Evolutionary conservation across 2,113 vertebrate genomes (phyloP), one percentile per base, ranked within the genome.

Genomic region (Catharus minimus): DNA sequence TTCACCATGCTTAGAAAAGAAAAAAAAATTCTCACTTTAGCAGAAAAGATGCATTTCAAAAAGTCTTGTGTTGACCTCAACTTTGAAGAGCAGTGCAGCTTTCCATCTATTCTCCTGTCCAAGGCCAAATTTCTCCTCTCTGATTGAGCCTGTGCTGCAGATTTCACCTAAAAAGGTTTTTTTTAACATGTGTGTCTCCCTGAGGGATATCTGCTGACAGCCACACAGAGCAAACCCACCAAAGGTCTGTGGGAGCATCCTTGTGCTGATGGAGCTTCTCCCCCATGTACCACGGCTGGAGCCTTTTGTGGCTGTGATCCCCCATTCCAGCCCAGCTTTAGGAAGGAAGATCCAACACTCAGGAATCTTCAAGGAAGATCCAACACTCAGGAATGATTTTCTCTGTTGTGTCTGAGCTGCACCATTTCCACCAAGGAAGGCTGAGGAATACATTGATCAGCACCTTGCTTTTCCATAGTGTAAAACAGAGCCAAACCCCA

Each of bases 201-300:
- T 26, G 49, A 24, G 77, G 86, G 80, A 62, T 68, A 9, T 61
- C 53, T 57, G 76, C 5, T 38, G 86, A 22, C 75, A 61, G 49
- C 58, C 55, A 62, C 78, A 7, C 11, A 21, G 19, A 64, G 11
- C 0, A 16, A 53, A 33, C 65, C 18, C 1, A 0, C 1, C 9
- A 18, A 46, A 64, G 61, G 5, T 61, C 38, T 57, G 65, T 33
- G 71, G 21, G 43, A 62, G 21, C 66, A 20, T 53, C 73, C 82
- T 67, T 0, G 3, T 33, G 15, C 58, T n/a, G 32, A 13, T 36
- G 52, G 52, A 81, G 30, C 46, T 64, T 32, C 30, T 86, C 30
- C 47, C 44, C 26, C 20, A 10, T 0, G 0, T 26, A 5, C n/a
- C 0, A 0, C 3, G 39, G 28, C 20, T 58, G 55, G 41, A 82